Conservation (phyloP, 2,797 vertebrate species). For the Philypnodon macrostomus region DNA sequence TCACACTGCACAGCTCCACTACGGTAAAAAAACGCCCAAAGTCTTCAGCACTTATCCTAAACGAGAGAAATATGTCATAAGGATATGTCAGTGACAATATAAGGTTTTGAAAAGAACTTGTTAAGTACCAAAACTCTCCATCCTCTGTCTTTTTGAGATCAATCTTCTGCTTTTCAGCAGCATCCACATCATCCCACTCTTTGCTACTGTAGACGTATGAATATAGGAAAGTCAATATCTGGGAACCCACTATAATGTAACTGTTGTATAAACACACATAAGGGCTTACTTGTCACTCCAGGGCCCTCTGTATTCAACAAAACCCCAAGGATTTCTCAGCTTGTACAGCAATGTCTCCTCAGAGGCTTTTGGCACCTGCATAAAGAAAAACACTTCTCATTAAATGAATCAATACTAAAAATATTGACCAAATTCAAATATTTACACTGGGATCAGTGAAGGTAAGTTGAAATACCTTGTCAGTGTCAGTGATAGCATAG, state of each 20-base stretch:
- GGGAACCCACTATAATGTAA: background rate
- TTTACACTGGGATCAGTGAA: too few relatives aligned
- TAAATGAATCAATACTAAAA: too few relatives aligned
- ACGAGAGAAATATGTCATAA: slow-evolving; percentile 1
- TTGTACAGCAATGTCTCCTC: slow-evolving; percentile 67
- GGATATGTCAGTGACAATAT: background rate
- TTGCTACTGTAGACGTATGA: slow-evolving; percentile 60
- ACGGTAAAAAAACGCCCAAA: slow-evolving; percentile 71
- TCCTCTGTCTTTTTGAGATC: slow-evolving; percentile 72
- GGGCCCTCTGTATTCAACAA: slow-evolving; percentile 77
- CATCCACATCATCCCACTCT: slow-evolving; percentile 72
- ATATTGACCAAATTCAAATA: too few relatives aligned
- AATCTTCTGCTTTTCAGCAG: slow-evolving; percentile 65
- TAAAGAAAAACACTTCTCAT: slow-evolving; percentile 9
- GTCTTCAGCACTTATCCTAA: slow-evolving; percentile 77
- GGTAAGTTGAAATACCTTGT: slow-evolving; percentile 53
- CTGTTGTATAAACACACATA: background rate
- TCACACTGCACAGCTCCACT: slow-evolving; percentile 79
- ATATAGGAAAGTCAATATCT: slow-evolving; percentile 14
- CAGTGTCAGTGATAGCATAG: slow-evolving; percentile 81
- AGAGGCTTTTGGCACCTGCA: slow-evolving; percentile 63
- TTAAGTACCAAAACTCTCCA: slow-evolving; percentile 80
- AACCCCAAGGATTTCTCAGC: slow-evolving; percentile 84
- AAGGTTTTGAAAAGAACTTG: background rate
- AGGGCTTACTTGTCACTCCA: slow-evolving; percentile 81